These are phyloP conservation scores for Semibalanus balanoides DNA, from an alignment of 1,140 invertebrate genomes.

Conservation along the genomic window DNA sequence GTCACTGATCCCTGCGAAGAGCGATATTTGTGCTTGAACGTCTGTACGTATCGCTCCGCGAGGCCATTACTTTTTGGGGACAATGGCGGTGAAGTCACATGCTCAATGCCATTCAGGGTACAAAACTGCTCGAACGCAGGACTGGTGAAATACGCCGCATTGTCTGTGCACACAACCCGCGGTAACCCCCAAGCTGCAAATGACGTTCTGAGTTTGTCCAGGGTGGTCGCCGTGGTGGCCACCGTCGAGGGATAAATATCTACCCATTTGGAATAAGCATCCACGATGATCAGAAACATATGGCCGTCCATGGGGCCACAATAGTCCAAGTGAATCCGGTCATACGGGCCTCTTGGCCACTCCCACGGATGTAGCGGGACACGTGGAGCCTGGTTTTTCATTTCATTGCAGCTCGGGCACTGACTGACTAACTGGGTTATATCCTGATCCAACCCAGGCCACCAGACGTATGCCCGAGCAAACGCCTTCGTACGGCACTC, in stretches of 20 bases:
- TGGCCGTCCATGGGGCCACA: slow-evolving; percentile 27
- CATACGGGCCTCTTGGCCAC: slow-evolving; percentile 23
- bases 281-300: slow-evolving; percentile 30
- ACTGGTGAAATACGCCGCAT: background rate
- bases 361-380: slow-evolving; percentile 17
- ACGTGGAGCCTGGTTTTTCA: slow-evolving; percentile 9
- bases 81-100: background rate
- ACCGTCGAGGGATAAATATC: slow-evolving; percentile 29
- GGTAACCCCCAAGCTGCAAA: slow-evolving; percentile 6
- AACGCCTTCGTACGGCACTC: background rate
- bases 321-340: slow-evolving; percentile 30
- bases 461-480: background rate
- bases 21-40: background rate
- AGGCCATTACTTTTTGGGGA: background rate
- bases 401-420: background rate
- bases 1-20: background rate
- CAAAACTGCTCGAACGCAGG: background rate
- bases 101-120: background rate
- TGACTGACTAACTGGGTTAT: background rate
- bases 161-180: background rate
- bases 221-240: background rate
- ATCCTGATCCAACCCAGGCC: background rate
- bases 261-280: slow-evolving; percentile 33
- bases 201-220: background rate
- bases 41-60: background rate